A percentile compares a stretch with the other conserved stretches of the same genome.
Evolutionary conservation across 2,888 invertebrate genomes (phyloP).

Genomic region (Spodoptera exigua): DNA sequence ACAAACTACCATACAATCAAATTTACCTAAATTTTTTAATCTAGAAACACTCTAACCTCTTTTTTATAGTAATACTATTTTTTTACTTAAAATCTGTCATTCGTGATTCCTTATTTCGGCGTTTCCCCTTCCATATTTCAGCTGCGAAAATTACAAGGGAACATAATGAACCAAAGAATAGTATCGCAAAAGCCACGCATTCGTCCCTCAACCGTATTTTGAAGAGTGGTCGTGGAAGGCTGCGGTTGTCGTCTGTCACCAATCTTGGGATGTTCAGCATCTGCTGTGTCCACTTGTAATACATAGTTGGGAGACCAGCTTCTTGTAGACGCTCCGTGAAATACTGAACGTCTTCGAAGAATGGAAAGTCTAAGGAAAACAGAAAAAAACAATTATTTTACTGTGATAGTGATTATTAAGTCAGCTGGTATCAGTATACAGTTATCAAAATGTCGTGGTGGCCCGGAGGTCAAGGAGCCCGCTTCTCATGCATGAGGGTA

Average conservation of each 20-base stretch:
- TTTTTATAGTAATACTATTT: too few relatives aligned
- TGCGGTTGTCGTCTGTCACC: conserved; percentile 10
- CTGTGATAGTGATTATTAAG: too few relatives aligned
- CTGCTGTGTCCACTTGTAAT: conserved; percentile 69
- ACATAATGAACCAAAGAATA: conserved; percentile 61
- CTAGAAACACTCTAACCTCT: too few relatives aligned
- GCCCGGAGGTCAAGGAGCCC: too few relatives aligned
- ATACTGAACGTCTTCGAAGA: conserved; percentile 58
- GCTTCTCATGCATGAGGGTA: too few relatives aligned
- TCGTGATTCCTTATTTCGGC: not conserved
- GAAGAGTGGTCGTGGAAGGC: conserved; percentile 58
- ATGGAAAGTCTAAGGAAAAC: conserved; percentile 69
- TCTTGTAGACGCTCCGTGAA: conserved; percentile 66
- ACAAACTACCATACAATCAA: too few relatives aligned
- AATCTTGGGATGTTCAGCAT: conserved; percentile 54
- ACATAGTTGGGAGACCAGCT: conserved; percentile 68
- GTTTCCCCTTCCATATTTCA: conserved; percentile 58
- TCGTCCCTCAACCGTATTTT: conserved; percentile 58
- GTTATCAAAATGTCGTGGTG: too few relatives aligned
- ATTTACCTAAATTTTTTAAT: too few relatives aligned
- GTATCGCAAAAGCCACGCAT: conserved; percentile 60
- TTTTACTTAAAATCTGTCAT: too few relatives aligned
- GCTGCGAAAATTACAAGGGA: conserved; percentile 59
- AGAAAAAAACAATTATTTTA: too few relatives aligned
- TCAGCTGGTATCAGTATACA: too few relatives aligned